phyloP scores from a whole-genome alignment of 92 coral and sea anemone species.

The Epizoanthus scotinus region DNA sequence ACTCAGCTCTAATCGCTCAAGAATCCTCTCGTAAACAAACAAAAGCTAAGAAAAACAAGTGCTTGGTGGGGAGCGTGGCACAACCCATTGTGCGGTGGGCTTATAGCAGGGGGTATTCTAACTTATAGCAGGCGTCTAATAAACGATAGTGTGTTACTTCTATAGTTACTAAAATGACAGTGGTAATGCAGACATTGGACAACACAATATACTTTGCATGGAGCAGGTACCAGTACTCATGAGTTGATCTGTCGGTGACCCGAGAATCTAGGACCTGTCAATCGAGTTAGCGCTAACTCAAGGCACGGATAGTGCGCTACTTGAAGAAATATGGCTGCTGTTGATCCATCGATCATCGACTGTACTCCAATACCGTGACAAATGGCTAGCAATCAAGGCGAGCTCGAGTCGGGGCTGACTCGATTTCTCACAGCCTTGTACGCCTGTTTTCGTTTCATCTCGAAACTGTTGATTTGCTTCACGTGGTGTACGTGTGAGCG shows the following conservation, averaged over 20 bases:
- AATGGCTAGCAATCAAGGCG: slow-evolving; percentile 53
- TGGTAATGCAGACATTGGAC: no score
- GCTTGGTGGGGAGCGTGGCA: no score
- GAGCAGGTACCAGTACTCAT: neutral
- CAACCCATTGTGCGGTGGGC: no score
- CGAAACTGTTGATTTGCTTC: slow-evolving; percentile 74
- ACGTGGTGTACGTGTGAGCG: slow-evolving; percentile 83
- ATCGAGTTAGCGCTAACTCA: neutral
- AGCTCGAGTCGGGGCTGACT: slow-evolving; percentile 78
- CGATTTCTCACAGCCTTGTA: slow-evolving; percentile 75
- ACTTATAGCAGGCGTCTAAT: no score
- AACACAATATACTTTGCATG: no score
- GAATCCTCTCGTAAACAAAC: no score
- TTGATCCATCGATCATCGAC: neutral
- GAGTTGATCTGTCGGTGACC: neutral
- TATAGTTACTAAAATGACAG: no score
- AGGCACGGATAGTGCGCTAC: no score
- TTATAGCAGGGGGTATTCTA: no score
- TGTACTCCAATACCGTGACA: neutral
- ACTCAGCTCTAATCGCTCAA: no score
- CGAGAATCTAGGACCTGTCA: neutral
- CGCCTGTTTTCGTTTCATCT: slow-evolving; percentile 79
- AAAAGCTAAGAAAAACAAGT: no score
- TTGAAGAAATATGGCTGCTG: neutral
- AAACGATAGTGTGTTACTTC: no score